These are phyloP conservation scores for Ceyx margarethae DNA, from an alignment of 2,113 vertebrate genomes.

Conservation along the genomic window DNA sequence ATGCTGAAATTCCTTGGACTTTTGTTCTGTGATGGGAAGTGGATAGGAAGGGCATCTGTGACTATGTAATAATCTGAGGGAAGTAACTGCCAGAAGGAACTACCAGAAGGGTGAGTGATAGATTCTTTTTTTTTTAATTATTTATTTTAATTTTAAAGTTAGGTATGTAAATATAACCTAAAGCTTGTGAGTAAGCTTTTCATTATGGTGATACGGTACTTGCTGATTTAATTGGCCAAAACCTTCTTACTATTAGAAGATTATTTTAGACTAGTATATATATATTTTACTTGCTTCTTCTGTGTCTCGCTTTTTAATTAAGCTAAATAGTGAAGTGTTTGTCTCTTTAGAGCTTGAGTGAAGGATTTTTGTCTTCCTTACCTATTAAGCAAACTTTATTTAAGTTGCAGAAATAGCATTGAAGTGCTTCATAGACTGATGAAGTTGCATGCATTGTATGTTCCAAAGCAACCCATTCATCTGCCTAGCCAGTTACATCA, in stretches of 20 bases:
- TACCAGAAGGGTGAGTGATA: not conserved
- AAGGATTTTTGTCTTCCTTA: not conserved
- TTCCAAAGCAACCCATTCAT: not conserved
- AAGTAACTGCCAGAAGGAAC: not conserved
- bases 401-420: not conserved
- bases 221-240: not conserved
- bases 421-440: not conserved
- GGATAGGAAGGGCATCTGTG: not conserved
- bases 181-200: not conserved
- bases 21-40: not conserved
- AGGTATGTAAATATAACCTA: not conserved
- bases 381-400: not conserved
- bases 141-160: not conserved
- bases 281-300: not conserved
- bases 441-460: not conserved
- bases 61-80: not conserved
- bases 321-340: not conserved
- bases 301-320: not conserved
- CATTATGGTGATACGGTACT: not conserved
- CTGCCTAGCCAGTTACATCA: not conserved
- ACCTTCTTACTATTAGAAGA: not conserved
- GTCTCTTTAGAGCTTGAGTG: not conserved
- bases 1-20: not conserved
- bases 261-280: not conserved
- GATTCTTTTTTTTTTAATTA: not conserved